These are phyloP conservation scores for Pachyrhynchus sulphureomaculatus DNA, from an alignment of 1,140 invertebrate genomes.

Conservation along the genomic window DNA sequence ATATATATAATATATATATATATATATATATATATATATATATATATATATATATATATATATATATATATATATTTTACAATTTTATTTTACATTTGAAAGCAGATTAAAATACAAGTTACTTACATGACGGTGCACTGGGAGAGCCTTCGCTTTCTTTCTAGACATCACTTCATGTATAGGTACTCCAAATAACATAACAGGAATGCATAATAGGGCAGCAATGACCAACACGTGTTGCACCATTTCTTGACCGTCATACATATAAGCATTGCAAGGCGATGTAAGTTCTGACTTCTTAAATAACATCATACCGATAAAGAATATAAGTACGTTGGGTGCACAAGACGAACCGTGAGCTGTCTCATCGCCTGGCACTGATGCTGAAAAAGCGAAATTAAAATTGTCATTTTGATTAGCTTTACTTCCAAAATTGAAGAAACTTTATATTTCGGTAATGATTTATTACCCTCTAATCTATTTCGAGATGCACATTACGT, in stretches of 20 bases:
- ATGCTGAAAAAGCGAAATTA: too few relatives aligned
- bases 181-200: conserved; percentile 94
- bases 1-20: too few relatives aligned
- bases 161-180: conserved; percentile 67
- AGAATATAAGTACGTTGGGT: conserved; percentile 86
- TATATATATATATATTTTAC: too few relatives aligned
- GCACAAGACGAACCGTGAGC: conserved; percentile 64
- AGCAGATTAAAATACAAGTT: too few relatives aligned
- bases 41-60: too few relatives aligned
- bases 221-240: conserved; percentile 84
- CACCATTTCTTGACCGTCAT: conserved; percentile 66
- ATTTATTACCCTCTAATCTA: too few relatives aligned
- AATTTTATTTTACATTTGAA: too few relatives aligned
- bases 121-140: conserved; percentile 45
- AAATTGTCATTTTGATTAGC: too few relatives aligned
- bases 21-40: too few relatives aligned
- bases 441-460: too few relatives aligned
- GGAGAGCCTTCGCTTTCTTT: conserved; percentile 52
- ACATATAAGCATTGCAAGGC: conserved; percentile 66
- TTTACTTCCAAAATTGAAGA: too few relatives aligned
- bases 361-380: conserved; percentile 11
- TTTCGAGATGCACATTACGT: too few relatives aligned
- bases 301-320: conserved; percentile 92
- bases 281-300: conserved; percentile 55
- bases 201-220: conserved; percentile 89